These are phyloP conservation scores for Papilio polyxenes DNA, from an alignment of 1,140 invertebrate species.

Conservation along the genomic window DNA sequence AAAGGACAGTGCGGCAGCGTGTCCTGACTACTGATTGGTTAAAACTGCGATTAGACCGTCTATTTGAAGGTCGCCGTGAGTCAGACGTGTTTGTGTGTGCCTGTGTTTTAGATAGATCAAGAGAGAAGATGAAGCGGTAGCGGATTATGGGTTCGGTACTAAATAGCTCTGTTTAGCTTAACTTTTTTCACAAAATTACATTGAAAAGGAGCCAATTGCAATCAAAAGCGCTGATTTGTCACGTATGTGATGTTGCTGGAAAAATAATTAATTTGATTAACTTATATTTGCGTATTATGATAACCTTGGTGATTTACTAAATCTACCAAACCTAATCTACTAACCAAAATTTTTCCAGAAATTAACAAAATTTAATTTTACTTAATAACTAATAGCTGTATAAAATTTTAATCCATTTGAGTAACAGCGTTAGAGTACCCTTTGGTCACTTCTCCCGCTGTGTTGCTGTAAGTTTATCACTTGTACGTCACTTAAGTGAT, in stretches of 20 bases:
- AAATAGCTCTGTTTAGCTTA: background rate
- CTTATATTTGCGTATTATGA: no score
- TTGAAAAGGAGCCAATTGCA: no score
- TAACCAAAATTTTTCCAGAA: no score
- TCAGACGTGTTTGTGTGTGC: conserved; percentile 65
- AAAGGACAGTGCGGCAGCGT: conserved; percentile 64
- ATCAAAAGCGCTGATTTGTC: no score
- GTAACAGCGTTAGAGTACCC: background rate
- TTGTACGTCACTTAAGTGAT: conserved; percentile 53
- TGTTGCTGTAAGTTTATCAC: conserved; percentile 44
- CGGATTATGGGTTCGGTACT: background rate
- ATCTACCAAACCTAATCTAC: no score
- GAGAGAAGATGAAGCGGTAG: conserved; percentile 43
- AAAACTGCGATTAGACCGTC: conserved; percentile 74
- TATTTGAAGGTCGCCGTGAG: conserved; percentile 71
- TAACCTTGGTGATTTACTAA: no score
- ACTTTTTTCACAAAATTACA: background rate
- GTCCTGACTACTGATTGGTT: conserved; percentile 73
- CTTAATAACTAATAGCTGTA: no score
- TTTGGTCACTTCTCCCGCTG: background rate
- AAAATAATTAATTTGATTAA: no score
- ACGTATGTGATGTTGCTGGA: no score
- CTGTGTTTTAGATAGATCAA: conserved; percentile 42
- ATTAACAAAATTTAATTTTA: background rate
- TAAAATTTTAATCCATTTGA: background rate